Conservation (phyloP, 1,140 invertebrate species). For the Meloidogyne floridensis region DNA sequence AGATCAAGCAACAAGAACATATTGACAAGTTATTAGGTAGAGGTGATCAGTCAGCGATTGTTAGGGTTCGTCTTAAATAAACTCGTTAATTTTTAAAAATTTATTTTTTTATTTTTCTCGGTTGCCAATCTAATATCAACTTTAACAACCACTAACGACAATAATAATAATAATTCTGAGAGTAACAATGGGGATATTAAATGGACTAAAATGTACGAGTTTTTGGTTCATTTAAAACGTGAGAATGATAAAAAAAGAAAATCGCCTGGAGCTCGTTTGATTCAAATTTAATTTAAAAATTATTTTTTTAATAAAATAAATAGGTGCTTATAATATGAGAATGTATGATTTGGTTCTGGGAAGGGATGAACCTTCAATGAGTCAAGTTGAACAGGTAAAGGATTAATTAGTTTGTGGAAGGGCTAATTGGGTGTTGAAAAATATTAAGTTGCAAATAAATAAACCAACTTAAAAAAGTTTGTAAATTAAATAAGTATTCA, state of each 20-base stretch:
- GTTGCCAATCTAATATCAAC: conserved; percentile 52
- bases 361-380: conserved; percentile 38
- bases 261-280: conserved; percentile 48
- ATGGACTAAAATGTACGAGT: conserved; percentile 58
- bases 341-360: conserved; percentile 61
- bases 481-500: no score
- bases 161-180: not conserved
- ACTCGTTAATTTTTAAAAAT: conserved; percentile 7
- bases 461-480: no score
- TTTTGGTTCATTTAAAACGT: conserved; percentile 48
- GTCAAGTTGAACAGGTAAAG: conserved; percentile 39
- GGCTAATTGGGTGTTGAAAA: no score
- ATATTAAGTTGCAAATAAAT: no score
- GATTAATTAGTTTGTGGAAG: conserved; percentile 4
- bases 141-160: conserved; percentile 17
- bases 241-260: conserved; percentile 51
- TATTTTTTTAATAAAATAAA: not conserved
- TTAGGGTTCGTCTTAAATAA: conserved; percentile 24
- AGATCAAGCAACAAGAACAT: conserved; percentile 31
- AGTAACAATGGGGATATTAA: conserved; percentile 15
- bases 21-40: conserved; percentile 22
- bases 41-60: conserved; percentile 31
- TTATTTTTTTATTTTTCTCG: conserved; percentile 30
- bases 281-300: not conserved
- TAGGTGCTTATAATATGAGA: conserved; percentile 48